phyloP scores from a whole-genome alignment of 2,797 vertebrate species.

The Eurystomus glaucurus region DNA sequence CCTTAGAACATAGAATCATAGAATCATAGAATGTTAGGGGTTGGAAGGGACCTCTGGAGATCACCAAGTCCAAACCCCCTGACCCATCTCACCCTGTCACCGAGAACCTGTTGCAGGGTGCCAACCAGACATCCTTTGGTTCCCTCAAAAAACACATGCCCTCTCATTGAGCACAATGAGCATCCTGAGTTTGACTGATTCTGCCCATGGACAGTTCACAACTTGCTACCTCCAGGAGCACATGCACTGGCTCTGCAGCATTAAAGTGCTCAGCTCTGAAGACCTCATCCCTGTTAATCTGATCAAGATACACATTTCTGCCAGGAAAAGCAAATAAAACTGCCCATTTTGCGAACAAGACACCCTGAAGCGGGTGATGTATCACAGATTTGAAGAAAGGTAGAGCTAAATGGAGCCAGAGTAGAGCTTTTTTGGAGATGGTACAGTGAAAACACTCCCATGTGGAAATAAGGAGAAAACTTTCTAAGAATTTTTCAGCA shows the following conservation, averaged over 20 bases:
- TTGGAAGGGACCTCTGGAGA: no score
- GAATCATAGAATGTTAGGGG: no score
- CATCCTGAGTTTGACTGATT: background rate
- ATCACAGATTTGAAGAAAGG: background rate
- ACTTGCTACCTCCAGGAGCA: background rate
- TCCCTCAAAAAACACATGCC: background rate
- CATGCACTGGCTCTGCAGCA: background rate
- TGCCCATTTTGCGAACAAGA: background rate
- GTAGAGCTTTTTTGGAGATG: background rate
- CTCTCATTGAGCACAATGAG: background rate
- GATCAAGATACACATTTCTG: background rate
- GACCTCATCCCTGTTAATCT: background rate
- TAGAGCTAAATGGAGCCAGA: background rate
- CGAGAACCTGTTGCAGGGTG: fast-evolving
- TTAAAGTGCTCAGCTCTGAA: fast-evolving
- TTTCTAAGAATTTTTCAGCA: background rate
- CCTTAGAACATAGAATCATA: no score
- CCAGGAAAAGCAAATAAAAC: background rate
- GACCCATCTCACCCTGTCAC: background rate
- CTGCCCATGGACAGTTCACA: fast-evolving
- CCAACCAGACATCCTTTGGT: background rate
- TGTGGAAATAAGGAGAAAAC: background rate
- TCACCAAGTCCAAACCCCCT: no score
- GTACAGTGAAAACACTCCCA: background rate
- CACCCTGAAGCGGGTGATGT: background rate